Evolutionary conservation across 2,888 invertebrate species (phyloP).

Genomic region (Sesamia inferens): DNA sequence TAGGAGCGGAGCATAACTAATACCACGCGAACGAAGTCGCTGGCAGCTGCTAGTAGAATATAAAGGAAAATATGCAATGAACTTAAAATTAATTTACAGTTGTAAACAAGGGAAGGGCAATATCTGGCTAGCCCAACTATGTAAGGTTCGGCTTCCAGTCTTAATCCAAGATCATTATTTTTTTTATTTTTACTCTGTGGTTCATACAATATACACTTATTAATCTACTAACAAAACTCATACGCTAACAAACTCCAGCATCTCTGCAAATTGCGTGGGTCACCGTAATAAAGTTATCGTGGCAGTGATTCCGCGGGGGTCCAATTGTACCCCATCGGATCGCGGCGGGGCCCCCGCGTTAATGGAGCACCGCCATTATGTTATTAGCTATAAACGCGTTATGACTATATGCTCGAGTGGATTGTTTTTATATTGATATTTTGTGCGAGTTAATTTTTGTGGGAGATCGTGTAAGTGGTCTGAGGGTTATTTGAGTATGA

Average conservation of each 20-base stretch:
- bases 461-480: conserved; percentile 32
- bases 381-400: conserved; percentile 64
- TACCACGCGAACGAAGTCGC: no score
- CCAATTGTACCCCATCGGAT: conserved; percentile 79
- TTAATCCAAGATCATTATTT: no score
- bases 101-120: no score
- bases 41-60: no score
- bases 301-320: conserved; percentile 80
- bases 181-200: no score
- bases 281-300: conserved; percentile 79
- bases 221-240: conserved; percentile 20
- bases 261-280: conserved; percentile 79
- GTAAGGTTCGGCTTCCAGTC: no score
- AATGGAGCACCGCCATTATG: conserved; percentile 73
- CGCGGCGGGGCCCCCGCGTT: conserved; percentile 75
- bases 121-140: no score
- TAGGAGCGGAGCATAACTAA: no score
- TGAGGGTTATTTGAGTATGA: not conserved
- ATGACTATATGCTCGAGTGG: conserved; percentile 59
- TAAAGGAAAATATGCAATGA: no score
- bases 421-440: conserved; percentile 66
- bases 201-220: not conserved
- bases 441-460: conserved; percentile 61
- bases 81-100: no score
- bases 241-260: conserved; percentile 22